Evolutionary conservation across 2,888 invertebrate species (phyloP).

Genomic region (Amblyjoppa proteus): DNA sequence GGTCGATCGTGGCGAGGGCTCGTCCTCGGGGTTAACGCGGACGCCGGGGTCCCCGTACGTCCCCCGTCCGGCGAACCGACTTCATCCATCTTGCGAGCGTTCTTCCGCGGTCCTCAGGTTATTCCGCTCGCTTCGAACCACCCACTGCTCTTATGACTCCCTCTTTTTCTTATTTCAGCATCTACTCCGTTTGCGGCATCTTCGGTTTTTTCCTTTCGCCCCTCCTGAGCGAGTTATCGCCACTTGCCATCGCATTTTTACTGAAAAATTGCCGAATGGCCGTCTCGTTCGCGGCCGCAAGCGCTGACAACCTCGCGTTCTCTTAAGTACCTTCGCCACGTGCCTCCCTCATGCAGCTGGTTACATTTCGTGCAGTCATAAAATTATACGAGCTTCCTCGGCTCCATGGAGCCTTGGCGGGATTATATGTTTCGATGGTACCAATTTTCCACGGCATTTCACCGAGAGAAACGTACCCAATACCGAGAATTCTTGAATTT

Average conservation of each 20-base stretch:
- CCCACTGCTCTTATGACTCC: constrained; percentile 23
- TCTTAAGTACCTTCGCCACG: constrained; percentile 31
- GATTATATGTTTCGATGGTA: constrained; percentile 11
- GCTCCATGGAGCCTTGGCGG: background rate
- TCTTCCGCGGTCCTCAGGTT: constrained; percentile 44
- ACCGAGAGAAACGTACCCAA: constrained; percentile 17
- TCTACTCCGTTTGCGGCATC: constrained; percentile 10
- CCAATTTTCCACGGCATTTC: constrained; percentile 53
- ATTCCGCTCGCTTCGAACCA: constrained; percentile 50
- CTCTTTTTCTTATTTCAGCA: constrained; percentile 17
- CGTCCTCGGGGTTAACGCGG: constrained; percentile 46
- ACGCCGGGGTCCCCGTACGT: background rate
- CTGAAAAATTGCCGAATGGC: constrained; percentile 56
- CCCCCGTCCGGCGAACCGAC: constrained; percentile 49
- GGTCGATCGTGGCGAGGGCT: constrained; percentile 45
- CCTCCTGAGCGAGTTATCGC: constrained; percentile 19
- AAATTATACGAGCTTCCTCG: constrained; percentile 57
- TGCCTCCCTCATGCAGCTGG: constrained; percentile 19
- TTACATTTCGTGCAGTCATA: constrained; percentile 44
- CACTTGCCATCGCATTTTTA: constrained; percentile 49
- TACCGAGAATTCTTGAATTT: constrained; percentile 13
- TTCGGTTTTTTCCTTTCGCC: background rate
- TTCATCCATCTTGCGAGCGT: constrained; percentile 65
- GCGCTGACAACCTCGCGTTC: constrained; percentile 33
- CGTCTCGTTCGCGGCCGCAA: constrained; percentile 21